phyloP scores from a whole-genome alignment of 2,797 vertebrate species.

The Bovichtus variegatus region DNA sequence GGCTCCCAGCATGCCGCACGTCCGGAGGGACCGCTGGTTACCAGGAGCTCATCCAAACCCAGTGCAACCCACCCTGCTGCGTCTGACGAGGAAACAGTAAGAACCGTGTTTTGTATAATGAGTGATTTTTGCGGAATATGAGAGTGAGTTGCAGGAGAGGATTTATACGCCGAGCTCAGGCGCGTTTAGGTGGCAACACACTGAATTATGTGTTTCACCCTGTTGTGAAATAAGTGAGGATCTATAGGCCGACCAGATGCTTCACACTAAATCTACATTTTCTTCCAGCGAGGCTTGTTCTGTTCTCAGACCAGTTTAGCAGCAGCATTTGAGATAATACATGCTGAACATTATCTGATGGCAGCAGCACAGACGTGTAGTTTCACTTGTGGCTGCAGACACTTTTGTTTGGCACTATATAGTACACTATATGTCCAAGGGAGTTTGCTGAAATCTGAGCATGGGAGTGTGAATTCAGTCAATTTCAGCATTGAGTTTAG shows the following conservation, averaged over 20 bases:
- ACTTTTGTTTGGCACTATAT: conserved; percentile 56
- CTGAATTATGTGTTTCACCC: conserved; percentile 28
- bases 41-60: conserved; percentile 63
- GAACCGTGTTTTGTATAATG: conserved; percentile 23
- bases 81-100: conserved; percentile 66
- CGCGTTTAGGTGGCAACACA: conserved; percentile 30
- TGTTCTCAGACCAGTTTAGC: conserved; percentile 16
- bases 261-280: conserved; percentile 1
- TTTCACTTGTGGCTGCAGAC: conserved; percentile 71
- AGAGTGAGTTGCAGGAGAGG: conserved; percentile 23
- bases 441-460: conserved; percentile 4
- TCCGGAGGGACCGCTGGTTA: conserved; percentile 62
- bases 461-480: neutral
- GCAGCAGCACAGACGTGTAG: conserved; percentile 54
- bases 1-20: conserved; percentile 70
- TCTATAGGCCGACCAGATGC: conserved; percentile 17
- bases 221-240: conserved; percentile 47
- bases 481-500: conserved; percentile 4
- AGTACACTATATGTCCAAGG: neutral
- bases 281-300: conserved; percentile 3
- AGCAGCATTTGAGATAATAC: conserved; percentile 53
- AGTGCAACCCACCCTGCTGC: conserved; percentile 51
- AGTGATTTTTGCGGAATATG: conserved; percentile 12
- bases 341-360: conserved; percentile 41
- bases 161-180: conserved; percentile 6